A percentile compares a stretch with the other conserved stretches of the same genome.
phyloP scores from a whole-genome alignment of 2,797 vertebrate species.

The Peromyscus nudipes region DNA sequence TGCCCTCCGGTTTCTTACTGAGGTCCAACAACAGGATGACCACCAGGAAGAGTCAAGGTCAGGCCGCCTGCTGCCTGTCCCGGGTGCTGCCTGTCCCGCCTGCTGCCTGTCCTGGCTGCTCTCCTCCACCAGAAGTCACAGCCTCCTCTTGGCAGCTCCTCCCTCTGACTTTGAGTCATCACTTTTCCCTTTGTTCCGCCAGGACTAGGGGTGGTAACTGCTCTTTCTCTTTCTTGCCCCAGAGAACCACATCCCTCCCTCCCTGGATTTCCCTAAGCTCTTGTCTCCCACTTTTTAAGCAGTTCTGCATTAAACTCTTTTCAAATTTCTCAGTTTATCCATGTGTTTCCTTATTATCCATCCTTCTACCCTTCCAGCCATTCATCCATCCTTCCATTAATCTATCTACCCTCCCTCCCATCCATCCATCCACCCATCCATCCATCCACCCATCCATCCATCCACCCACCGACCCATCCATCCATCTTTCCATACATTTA shows the following conservation, averaged over 20 bases:
- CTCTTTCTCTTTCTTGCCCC: background rate
- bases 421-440: too few relatives aligned
- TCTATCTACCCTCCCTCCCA: too few relatives aligned
- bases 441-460: too few relatives aligned
- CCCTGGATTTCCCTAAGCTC: background rate
- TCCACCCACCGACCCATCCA: too few relatives aligned
- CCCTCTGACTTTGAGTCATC: background rate
- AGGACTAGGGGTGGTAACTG: background rate
- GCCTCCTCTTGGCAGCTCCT: background rate
- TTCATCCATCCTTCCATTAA: too few relatives aligned
- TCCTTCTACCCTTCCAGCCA: accelerated
- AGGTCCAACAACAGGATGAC: background rate
- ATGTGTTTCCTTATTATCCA: background rate
- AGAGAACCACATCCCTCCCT: background rate
- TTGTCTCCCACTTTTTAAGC: background rate
- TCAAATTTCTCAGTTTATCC: background rate
- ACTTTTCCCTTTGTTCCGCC: background rate
- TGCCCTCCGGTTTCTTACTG: background rate
- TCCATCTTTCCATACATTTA: too few relatives aligned
- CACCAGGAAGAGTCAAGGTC: background rate
- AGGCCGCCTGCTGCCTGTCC: background rate
- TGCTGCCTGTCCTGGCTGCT: background rate
- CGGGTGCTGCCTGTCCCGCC: background rate
- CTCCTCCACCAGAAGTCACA: background rate
- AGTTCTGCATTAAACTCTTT: background rate